Evolutionary conservation across 2,888 invertebrate species (phyloP).

Genomic region (Andrena trimmerana): DNA sequence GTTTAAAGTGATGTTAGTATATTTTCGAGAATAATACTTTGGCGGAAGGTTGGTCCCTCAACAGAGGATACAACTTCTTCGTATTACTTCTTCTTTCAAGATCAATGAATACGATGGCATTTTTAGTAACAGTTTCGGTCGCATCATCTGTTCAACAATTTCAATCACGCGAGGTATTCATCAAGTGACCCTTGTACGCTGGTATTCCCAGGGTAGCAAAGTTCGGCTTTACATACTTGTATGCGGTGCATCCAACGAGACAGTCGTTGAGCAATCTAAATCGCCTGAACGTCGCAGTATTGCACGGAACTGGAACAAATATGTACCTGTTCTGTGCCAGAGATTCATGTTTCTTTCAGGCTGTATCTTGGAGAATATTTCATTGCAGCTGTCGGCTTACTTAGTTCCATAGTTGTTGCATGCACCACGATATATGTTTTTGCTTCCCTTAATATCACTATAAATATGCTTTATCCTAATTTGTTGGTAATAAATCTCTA

Average conservation of each 20-base stretch:
- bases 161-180: slow-evolving; percentile 32
- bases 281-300: slow-evolving; percentile 23
- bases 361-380: neutral
- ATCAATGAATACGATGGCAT: neutral
- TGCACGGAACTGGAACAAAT: slow-evolving; percentile 27
- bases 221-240: neutral
- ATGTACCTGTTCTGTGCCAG: neutral
- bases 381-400: neutral
- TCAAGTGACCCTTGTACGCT: slow-evolving; percentile 30
- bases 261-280: slow-evolving; percentile 42
- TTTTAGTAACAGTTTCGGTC: neutral
- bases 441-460: too few species aligned
- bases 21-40: neutral
- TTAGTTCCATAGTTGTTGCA: neutral
- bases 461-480: too few species aligned
- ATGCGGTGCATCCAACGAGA: slow-evolving; percentile 22
- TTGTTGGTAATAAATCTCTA: too few species aligned
- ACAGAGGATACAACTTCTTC: neutral
- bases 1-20: too few species aligned
- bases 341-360: slow-evolving; percentile 23
- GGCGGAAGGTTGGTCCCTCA: neutral
- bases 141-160: slow-evolving; percentile 18
- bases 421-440: neutral
- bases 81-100: neutral
- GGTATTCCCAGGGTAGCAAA: slow-evolving; percentile 30